Base-by-base conservation (phyloP, 2,113 vertebrate species). In the Pao palembangensis region DNA sequence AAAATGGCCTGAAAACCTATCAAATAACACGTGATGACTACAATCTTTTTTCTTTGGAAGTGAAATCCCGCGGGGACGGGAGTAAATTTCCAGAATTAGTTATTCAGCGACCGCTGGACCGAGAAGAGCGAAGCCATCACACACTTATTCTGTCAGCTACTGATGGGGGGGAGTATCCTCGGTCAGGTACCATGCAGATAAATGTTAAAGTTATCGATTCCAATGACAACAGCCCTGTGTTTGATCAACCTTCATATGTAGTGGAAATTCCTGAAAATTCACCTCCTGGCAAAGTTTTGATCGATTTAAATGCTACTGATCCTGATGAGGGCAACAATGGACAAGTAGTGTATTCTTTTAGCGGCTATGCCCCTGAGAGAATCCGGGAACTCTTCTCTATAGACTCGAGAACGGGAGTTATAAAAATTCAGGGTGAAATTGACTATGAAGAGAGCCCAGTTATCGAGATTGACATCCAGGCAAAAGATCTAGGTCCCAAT, bases 131-230 rank as follows among this genome's bases (percentile, higher is more conserved):
- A 78, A 98, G 92, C 84, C 95, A 96, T 85, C 97, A 99, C 83
- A 95, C 94, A 1, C 90, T 98, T 2, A 93, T 98, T 64, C 87
- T 99, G 81, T 98, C 97, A 0, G 96, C 97, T n/a, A 90, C 96
- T 52, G 97, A 99, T 0, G 97, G 97, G 0, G 97, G 96, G 0
- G 94, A 99, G 68, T 98, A 98, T 64, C 94, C 96, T 0, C 89
- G 93, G 53, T 95, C 96, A 0, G 95, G 95, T 71, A 98, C 95
- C 0, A 93, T 98, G 87, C 96, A 97, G 85, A 95, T 99, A 76
- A 95, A 96, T 17, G 96, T 99, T 51, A 96, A 98, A 80, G 95
- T 99, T 69, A 93, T 98, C 57, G 97, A 99, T 89, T 99, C 97
- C 13, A 99, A 99, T 75, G 97, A 99, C 76, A 99, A 99, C 83